Evolutionary conservation across 2,888 invertebrate genomes (phyloP), one percentile per base, ranked within the genome.

Genomic region (Boloria selene): DNA sequence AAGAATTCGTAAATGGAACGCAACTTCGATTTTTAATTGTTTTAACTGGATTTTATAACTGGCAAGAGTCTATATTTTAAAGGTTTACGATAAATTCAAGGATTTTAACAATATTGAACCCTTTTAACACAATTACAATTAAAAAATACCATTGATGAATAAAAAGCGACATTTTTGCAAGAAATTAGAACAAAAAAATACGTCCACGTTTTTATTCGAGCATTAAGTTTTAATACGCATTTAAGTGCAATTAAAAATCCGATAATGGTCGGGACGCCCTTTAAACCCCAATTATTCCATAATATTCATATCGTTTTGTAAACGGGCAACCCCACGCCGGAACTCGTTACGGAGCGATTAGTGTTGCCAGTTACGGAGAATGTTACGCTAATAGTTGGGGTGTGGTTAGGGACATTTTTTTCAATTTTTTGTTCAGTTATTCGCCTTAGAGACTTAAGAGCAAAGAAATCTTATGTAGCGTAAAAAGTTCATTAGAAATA

Each of bases 311-410:
- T 66, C 70, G 71, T 67, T 45, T 63, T 61, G 60, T 68, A 70
- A 73, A 77, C 75, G 73, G 64, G 72, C 72, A 71, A 72, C 73
- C 73, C 73, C 73, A 68, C 61, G 68, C 87, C 89, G 87, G 88
- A 86, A 89, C 87, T 79, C 78, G 79, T 80, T 90, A 90, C 90
- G 86, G 88, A 87, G 86, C 90, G 90, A 91, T 91, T 90, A 90
- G 89, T 87, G 88, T 89, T 89, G 84, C 89, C 86, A 88, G 87
- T 87, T 86, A 84, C 81, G 85, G 86, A 87, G 90, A 90, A 90
- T 87, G 82, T 88, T 78, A 72, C 74, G 76, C 82, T 88, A 89
- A 88, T 89, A 86, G 87, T 76, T 80, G 82, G 88, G 88, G 90
- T 83, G 87, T 79, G 79, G 74, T 58, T 56, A 58, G 66, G 69